Percentiles rank a stretch among this genome's conserved stretches.
Evolutionary conservation across 2,888 invertebrate species (phyloP).

Genomic region (Uloborus plumipes): DNA sequence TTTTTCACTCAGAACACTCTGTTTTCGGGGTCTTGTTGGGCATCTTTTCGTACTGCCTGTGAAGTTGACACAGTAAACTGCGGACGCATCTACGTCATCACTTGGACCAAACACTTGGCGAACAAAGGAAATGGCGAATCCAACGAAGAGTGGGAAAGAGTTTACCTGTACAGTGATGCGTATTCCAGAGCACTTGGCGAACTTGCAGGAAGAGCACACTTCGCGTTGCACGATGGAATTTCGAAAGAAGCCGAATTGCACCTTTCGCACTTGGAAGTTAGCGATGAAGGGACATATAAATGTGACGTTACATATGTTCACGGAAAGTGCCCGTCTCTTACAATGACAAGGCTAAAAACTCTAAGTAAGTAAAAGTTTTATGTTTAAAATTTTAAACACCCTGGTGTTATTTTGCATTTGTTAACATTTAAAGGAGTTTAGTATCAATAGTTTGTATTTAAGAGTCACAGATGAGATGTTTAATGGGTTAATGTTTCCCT

Average conservation of each 20-base stretch:
- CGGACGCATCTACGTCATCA: conserved; percentile 85
- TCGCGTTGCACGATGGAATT: conserved; percentile 42
- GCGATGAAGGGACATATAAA: conserved; percentile 80
- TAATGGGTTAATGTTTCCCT: too few species aligned
- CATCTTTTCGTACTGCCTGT: conserved; percentile 78
- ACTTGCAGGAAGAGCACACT: conserved; percentile 48
- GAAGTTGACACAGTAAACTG: conserved; percentile 79
- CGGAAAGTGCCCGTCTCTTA: conserved; percentile 67
- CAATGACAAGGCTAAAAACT: conserved; percentile 66
- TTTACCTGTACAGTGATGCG: conserved; percentile 66
- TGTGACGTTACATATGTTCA: conserved; percentile 75
- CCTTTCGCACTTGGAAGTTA: conserved; percentile 40
- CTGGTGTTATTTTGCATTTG: too few species aligned
- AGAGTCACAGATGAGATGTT: too few species aligned
- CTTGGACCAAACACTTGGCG: conserved; percentile 75
- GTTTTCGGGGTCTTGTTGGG: conserved; percentile 58
- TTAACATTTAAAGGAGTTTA: too few species aligned
- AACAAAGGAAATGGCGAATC: conserved; percentile 7
- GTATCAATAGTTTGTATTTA: too few species aligned
- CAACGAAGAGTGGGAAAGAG: conserved; percentile 66
- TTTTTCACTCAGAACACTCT: conserved; percentile 50
- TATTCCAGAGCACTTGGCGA: conserved; percentile 65
- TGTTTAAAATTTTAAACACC: too few species aligned
- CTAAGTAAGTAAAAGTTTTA: conserved; percentile 48
- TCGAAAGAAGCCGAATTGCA: conserved; percentile 32